A percentile compares a stretch with the other conserved stretches of the same genome.
phyloP scores from a whole-genome alignment of 2,888 invertebrate genomes.

The Lycophotia porphyrea region DNA sequence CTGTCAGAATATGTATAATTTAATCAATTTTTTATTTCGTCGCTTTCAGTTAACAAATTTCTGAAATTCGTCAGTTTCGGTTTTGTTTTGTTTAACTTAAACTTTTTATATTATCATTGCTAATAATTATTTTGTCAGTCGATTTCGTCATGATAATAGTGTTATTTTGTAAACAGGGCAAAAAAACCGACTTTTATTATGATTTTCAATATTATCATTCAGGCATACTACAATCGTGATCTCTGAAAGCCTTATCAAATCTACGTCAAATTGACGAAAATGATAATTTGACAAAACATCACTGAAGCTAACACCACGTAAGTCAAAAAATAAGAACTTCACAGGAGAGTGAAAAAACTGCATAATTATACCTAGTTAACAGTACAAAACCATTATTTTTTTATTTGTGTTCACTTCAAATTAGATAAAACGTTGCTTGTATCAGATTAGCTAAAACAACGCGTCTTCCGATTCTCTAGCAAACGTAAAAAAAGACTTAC shows the following conservation, averaged over 20 bases:
- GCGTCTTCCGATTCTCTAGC: too few relatives aligned
- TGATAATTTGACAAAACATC: background rate
- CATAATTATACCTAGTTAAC: too few relatives aligned
- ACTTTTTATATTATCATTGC: constrained; percentile 7
- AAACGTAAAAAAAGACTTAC: background rate
- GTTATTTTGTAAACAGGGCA: background rate
- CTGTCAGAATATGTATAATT: background rate
- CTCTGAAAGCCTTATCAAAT: background rate
- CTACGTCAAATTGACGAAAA: background rate
- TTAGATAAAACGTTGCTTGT: too few relatives aligned
- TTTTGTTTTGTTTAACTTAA: constrained; percentile 10
- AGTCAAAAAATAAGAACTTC: too few relatives aligned
- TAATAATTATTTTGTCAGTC: constrained; percentile 32
- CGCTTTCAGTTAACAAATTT: background rate
- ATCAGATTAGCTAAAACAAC: too few relatives aligned
- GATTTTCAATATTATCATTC: background rate
- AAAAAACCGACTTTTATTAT: background rate
- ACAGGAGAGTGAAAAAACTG: too few relatives aligned
- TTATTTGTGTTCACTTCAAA: too few relatives aligned
- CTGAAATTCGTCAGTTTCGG: constrained; percentile 3
- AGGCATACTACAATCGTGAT: background rate
- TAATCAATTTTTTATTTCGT: background rate
- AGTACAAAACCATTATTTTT: too few relatives aligned
- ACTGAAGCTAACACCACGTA: too few relatives aligned
- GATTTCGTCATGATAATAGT: background rate